phyloP scores from a whole-genome alignment of 2,888 invertebrate genomes.

The Epistrophe eligans region DNA sequence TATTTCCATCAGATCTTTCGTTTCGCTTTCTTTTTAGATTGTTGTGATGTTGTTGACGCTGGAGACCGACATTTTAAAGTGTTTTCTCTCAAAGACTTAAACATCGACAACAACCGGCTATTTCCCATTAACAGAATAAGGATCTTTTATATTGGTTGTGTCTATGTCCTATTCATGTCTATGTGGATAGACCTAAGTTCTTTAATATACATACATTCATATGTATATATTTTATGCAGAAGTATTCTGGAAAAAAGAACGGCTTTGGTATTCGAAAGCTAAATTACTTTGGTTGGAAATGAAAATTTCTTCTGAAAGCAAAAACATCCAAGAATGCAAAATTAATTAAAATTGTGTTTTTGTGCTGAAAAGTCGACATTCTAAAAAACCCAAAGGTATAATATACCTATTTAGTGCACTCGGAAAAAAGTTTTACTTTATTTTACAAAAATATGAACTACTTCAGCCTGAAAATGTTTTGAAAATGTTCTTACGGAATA shows the following conservation, averaged over 20 bases:
- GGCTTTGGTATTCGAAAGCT: slow-evolving; percentile 10
- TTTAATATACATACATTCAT: neutral
- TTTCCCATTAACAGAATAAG: slow-evolving; percentile 58
- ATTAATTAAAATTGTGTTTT: slow-evolving; percentile 71
- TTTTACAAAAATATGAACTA: too few relatives aligned
- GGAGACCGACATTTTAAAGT: slow-evolving; percentile 49
- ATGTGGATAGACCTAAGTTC: neutral
- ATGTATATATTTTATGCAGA: neutral
- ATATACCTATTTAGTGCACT: neutral
- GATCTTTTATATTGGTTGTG: slow-evolving; percentile 25
- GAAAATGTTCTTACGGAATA: too few relatives aligned
- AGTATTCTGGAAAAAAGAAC: slow-evolving; percentile 5
- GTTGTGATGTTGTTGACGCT: slow-evolving; percentile 26
- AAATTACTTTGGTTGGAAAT: slow-evolving; percentile 50
- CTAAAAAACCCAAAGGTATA: slow-evolving; percentile 6
- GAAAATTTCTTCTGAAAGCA: slow-evolving; percentile 24
- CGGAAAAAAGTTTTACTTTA: too few relatives aligned
- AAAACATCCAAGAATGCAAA: slow-evolving; percentile 51
- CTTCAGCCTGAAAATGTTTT: too few relatives aligned
- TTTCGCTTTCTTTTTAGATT: neutral
- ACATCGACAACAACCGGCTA: slow-evolving; percentile 55
- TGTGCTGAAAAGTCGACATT: slow-evolving; percentile 38
- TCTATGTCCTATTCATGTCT: slow-evolving; percentile 18
- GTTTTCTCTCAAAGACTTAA: slow-evolving; percentile 33
- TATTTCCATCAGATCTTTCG: slow-evolving; percentile 39